These are phyloP conservation scores for Anser cygnoides DNA, from an alignment of 2,113 vertebrate genomes.

Conservation along the genomic window DNA sequence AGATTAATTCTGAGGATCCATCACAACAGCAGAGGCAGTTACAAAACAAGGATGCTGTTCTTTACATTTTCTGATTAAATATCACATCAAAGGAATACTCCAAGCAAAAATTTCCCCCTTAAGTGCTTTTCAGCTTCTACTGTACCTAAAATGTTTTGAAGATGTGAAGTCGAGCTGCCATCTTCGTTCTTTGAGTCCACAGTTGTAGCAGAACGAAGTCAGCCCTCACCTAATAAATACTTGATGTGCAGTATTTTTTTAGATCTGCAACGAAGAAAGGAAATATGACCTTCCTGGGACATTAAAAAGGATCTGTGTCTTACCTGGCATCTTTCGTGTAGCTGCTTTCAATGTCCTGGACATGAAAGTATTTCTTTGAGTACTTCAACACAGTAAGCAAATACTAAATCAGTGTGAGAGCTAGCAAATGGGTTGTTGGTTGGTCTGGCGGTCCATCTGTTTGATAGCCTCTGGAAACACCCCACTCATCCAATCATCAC, in stretches of 20 bases:
- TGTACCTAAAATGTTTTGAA: neutral
- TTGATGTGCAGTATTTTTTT: neutral
- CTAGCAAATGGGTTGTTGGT: neutral
- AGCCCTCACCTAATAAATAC: neutral
- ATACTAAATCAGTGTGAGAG: neutral
- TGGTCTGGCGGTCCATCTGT: neutral
- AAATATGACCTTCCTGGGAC: neutral
- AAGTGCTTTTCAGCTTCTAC: neutral
- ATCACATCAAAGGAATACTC: neutral
- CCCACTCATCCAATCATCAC: neutral
- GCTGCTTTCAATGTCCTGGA: neutral
- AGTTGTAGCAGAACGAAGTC: neutral
- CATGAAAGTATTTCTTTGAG: neutral
- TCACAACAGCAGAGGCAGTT: neutral
- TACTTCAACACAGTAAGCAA: neutral
- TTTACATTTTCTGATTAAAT: neutral
- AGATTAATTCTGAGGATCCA: neutral
- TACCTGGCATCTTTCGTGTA: neutral
- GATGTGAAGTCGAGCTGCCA: neutral
- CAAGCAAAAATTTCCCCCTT: neutral
- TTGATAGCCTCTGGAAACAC: neutral
- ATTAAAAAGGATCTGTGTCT: accelerated
- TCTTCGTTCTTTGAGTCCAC: neutral
- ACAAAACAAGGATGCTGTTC: neutral
- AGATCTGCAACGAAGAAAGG: neutral